Percentiles rank a stretch among this genome's conserved stretches.
These are phyloP conservation scores for Pocillopora damicornis DNA, from an alignment of 64 coral and sea anemone genomes.

Conservation along the genomic window DNA sequence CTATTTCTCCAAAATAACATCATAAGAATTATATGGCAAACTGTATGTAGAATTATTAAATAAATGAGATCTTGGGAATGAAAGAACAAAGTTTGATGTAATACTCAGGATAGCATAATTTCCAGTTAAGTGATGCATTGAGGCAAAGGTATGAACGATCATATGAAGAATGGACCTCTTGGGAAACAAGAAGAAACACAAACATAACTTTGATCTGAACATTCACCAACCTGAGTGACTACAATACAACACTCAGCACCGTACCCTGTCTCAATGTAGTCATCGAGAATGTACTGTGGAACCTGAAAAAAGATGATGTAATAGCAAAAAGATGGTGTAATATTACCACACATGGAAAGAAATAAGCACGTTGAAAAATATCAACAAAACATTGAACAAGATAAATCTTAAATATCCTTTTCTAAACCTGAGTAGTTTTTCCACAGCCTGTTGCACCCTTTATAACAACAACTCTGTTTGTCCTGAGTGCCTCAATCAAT, in stretches of 20 bases:
- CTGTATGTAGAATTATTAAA: too few species aligned
- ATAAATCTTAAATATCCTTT: not conserved
- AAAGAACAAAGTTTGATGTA: too few species aligned
- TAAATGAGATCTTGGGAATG: too few species aligned
- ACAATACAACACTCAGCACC: conserved; percentile 51
- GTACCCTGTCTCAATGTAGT: conserved; percentile 31
- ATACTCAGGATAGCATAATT: too few species aligned
- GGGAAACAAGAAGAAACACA: too few species aligned
- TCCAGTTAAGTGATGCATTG: too few species aligned
- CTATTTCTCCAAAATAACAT: too few species aligned
- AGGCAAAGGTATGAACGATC: too few species aligned
- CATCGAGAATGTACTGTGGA: conserved; percentile 62
- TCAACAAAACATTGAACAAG: not conserved
- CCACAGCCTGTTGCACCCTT: conserved; percentile 96
- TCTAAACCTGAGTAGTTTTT: conserved; percentile 92
- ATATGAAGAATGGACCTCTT: too few species aligned
- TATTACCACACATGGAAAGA: too few species aligned
- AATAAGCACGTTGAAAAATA: not conserved
- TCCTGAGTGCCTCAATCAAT: conserved; percentile 53
- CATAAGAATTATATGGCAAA: too few species aligned
- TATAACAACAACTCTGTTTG: conserved; percentile 85
- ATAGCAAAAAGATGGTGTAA: not conserved
- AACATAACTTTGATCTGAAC: not conserved
- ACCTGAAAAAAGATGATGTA: conserved; percentile 27
- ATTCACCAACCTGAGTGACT: conserved; percentile 47